Evolutionary conservation across 2,888 invertebrate genomes (phyloP).

Genomic region (Tricholauxania praeusta): DNA sequence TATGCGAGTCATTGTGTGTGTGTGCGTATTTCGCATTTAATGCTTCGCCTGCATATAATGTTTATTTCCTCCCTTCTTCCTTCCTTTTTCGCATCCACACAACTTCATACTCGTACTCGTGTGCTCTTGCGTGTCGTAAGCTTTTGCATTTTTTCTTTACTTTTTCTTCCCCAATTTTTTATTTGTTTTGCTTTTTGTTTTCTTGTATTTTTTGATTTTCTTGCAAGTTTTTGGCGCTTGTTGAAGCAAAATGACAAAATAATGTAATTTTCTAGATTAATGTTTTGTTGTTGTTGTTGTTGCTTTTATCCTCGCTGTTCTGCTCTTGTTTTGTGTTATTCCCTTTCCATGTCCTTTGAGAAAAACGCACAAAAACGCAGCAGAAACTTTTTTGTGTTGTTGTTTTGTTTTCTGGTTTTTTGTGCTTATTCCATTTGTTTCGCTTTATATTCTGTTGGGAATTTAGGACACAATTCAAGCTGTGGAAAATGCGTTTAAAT

Average conservation of each 20-base stretch:
- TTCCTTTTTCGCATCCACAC: neutral
- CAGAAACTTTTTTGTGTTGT: constrained; percentile 7
- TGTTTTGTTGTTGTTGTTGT: constrained; percentile 25
- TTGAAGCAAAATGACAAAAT: constrained; percentile 41
- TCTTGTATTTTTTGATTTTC: neutral
- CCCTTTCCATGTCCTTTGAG: constrained; percentile 13
- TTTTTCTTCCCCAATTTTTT: neutral
- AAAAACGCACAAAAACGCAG: constrained; percentile 29
- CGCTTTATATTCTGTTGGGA: constrained; percentile 20
- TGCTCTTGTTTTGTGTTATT: neutral
- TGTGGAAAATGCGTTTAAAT: constrained; percentile 17
- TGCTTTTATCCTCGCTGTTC: constrained; percentile 7
- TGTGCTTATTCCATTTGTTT: neutral
- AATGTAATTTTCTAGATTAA: constrained; percentile 47
- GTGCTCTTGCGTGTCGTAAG: neutral
- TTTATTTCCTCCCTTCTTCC: neutral
- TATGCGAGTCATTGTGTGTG: neutral
- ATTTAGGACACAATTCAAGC: constrained; percentile 38
- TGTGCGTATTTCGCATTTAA: neutral
- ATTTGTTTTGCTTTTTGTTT: neutral
- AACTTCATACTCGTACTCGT: neutral
- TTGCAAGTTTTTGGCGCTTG: constrained; percentile 16
- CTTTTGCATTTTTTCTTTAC: neutral
- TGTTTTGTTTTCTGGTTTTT: neutral
- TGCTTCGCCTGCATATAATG: constrained; percentile 31